Conservation (phyloP, 2,113 vertebrate genomes). For the Leucopsar rothschildi region DNA sequence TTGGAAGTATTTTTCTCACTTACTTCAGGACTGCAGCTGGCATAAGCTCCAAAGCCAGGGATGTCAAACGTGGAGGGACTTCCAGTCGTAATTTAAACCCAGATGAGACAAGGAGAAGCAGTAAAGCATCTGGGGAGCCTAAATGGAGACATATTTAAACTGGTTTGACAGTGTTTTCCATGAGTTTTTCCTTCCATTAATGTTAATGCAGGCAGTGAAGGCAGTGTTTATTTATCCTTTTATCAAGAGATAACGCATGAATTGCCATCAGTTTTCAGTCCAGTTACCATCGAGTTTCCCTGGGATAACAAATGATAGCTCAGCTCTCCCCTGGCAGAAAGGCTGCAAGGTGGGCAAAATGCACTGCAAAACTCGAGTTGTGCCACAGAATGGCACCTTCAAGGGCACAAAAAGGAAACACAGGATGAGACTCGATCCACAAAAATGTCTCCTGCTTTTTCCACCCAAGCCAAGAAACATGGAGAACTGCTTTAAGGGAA, state of each 20-base stretch:
- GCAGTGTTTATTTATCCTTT: constrained; percentile 4
- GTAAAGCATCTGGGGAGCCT: constrained; percentile 10
- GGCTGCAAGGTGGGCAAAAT: neutral
- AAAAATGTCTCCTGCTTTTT: neutral
- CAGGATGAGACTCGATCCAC: neutral
- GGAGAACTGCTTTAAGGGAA: neutral
- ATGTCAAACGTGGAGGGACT: neutral
- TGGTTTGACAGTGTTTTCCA: neutral
- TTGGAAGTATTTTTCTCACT: neutral
- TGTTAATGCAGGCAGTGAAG: neutral
- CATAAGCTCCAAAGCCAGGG: neutral
- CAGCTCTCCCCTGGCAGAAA: neutral
- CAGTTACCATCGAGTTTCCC: constrained; percentile 11
- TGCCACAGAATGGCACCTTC: neutral
- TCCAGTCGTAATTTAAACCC: neutral
- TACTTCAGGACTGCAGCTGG: constrained; percentile 6
- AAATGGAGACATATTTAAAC: neutral
- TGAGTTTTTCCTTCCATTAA: constrained; percentile 25
- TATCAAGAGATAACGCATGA: constrained; percentile 13
- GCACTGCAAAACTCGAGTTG: neutral
- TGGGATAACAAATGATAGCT: constrained; percentile 16
- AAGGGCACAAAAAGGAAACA: neutral
- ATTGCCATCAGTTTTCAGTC: constrained; percentile 22
- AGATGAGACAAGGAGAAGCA: neutral
- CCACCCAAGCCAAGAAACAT: neutral